Percentiles rank a stretch among this genome's conserved stretches.
Evolutionary conservation across 1,140 invertebrate species (phyloP).

Genomic region (Brachionus plicatilis): DNA sequence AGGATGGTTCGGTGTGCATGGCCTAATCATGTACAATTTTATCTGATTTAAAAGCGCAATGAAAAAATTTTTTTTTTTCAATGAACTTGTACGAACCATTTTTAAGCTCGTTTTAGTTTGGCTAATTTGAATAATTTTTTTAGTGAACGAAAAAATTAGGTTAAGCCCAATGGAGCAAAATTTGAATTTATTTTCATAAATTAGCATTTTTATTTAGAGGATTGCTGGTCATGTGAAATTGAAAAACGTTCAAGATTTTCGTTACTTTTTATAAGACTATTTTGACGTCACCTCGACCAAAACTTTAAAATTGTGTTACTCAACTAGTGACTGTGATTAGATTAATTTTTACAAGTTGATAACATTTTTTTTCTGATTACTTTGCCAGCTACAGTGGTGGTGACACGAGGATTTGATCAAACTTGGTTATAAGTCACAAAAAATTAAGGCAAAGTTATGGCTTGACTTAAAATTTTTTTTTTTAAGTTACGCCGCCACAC

Average conservation of each 20-base stretch:
- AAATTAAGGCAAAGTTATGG: too few relatives aligned
- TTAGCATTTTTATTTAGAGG: not conserved
- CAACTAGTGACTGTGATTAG: too few relatives aligned
- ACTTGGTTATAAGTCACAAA: too few relatives aligned
- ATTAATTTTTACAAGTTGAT: too few relatives aligned
- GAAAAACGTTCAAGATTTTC: not conserved
- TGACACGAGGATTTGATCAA: too few relatives aligned
- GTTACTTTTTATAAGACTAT: not conserved
- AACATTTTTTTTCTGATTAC: too few relatives aligned
- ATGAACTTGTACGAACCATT: not conserved
- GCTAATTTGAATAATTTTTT: not conserved
- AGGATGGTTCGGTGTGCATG: not conserved
- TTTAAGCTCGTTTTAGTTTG: not conserved
- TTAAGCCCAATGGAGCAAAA: not conserved
- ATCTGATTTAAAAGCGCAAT: not conserved
- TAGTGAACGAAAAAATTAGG: not conserved
- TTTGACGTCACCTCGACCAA: not conserved
- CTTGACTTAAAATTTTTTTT: too few relatives aligned
- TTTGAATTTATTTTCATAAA: not conserved
- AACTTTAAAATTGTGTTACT: too few relatives aligned
- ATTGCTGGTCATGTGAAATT: not conserved
- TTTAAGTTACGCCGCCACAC: too few relatives aligned
- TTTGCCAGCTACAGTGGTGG: too few relatives aligned
- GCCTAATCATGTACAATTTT: not conserved
- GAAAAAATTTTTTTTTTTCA: not conserved